Evolutionary conservation across 2,888 invertebrate species (phyloP).

Genomic region (Dascillus cervinus): DNA sequence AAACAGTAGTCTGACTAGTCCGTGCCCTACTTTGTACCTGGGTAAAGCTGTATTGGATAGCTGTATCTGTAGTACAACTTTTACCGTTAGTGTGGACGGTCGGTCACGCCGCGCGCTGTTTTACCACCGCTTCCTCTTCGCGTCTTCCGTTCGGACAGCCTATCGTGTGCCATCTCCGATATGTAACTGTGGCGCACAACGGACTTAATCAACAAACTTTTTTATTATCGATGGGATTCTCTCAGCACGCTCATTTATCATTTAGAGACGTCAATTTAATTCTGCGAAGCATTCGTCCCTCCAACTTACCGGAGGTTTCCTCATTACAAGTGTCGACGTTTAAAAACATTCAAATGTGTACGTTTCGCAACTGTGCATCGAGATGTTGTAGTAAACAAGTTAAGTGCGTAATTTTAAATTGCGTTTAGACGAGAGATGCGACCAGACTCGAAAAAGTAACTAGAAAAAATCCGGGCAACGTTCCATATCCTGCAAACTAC

Average conservation of each 20-base stretch:
- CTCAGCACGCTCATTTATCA: no score
- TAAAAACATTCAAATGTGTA: no score
- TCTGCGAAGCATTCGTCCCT: no score
- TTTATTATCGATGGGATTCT: not conserved
- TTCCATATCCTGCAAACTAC: no score
- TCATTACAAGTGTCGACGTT: no score
- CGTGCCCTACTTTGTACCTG: slow-evolving; percentile 44
- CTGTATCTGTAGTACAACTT: slow-evolving; percentile 43
- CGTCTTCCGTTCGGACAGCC: no score
- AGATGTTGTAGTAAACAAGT: slow-evolving; percentile 4
- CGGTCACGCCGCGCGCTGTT: slow-evolving; percentile 23
- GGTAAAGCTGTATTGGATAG: slow-evolving; percentile 33
- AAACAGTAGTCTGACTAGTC: slow-evolving; percentile 34
- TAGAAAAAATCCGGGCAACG: no score
- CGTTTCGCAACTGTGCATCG: not conserved
- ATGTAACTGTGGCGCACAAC: not conserved
- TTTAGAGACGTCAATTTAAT: no score
- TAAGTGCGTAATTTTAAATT: not conserved
- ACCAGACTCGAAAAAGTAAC: not conserved
- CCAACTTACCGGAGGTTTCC: no score
- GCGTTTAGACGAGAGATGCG: not conserved
- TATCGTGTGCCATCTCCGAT: slow-evolving; percentile 2
- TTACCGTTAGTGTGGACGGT: slow-evolving; percentile 40
- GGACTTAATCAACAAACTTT: no score
- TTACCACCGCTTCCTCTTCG: slow-evolving; percentile 14